Conservation (phyloP, 2,797 vertebrate genomes). For the Bryconaethiops microstoma region DNA sequence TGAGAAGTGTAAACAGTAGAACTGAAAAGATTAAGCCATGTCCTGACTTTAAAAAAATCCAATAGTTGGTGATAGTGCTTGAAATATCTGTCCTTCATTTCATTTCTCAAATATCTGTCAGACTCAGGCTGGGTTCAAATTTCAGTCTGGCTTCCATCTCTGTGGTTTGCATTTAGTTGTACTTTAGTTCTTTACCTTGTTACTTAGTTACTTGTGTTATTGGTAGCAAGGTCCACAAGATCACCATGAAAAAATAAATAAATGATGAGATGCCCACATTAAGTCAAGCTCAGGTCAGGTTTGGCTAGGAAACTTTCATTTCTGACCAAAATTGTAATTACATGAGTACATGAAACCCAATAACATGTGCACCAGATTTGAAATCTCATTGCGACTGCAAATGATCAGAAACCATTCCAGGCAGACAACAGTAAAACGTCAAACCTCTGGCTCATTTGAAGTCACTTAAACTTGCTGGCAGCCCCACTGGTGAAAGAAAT, state of each 20-base stretch:
- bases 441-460: neutral
- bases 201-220: neutral
- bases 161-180: neutral
- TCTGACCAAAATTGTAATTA: too few species aligned
- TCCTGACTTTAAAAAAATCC: neutral
- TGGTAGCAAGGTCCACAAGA: too few species aligned
- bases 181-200: neutral
- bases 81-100: neutral
- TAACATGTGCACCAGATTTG: slow-evolving; percentile 16
- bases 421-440: neutral
- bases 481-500: slow-evolving; percentile 42
- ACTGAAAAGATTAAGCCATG: neutral
- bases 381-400: slow-evolving; percentile 4
- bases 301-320: too few species aligned
- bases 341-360: too few species aligned
- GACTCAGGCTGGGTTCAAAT: neutral
- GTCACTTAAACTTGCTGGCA: neutral
- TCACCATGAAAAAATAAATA: neutral
- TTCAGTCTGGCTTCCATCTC: neutral
- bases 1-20: neutral
- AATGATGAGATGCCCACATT: too few species aligned
- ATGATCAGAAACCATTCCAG: slow-evolving; percentile 12
- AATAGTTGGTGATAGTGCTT: neutral
- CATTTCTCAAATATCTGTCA: neutral
- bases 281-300: too few species aligned